Evolutionary conservation across 1,140 invertebrate species (phyloP).

Genomic region (Bombus difficillimus): DNA sequence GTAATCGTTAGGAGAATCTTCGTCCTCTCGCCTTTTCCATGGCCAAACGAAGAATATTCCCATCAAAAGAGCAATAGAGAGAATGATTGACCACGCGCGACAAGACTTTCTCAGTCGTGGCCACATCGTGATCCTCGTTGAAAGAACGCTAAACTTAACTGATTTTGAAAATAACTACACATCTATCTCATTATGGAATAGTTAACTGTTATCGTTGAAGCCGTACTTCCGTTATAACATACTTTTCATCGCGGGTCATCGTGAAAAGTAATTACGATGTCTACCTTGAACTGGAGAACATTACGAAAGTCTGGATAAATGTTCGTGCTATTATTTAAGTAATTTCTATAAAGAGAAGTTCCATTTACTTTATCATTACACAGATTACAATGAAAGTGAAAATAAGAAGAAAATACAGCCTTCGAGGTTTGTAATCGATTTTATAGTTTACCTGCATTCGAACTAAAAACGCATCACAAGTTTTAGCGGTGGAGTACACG

Average conservation of each 20-base stretch:
- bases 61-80: slow-evolving; percentile 51
- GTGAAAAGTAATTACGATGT: slow-evolving; percentile 25
- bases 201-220: slow-evolving; percentile 46
- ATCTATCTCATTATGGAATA: slow-evolving; percentile 31
- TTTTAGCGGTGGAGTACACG: background rate
- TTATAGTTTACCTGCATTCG: background rate
- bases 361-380: background rate
- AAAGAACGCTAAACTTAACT: slow-evolving; percentile 1
- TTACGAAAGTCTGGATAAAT: background rate
- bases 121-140: slow-evolving; percentile 70
- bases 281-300: slow-evolving; percentile 30
- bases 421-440: background rate
- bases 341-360: background rate
- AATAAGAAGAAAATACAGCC: no score
- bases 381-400: background rate
- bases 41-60: slow-evolving; percentile 74
- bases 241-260: slow-evolving; percentile 59
- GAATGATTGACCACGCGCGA: slow-evolving; percentile 65
- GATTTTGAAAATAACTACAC: slow-evolving; percentile 23
- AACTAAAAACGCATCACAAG: background rate
- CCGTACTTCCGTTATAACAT: slow-evolving; percentile 44
- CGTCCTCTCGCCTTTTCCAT: slow-evolving; percentile 55
- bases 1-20: slow-evolving; percentile 65
- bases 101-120: slow-evolving; percentile 72
- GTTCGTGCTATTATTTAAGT: background rate